Evolutionary conservation across 2,113 vertebrate species (phyloP), one percentile per base, ranked within the genome.

Genomic region (Myrmecophaga tridactyla): DNA sequence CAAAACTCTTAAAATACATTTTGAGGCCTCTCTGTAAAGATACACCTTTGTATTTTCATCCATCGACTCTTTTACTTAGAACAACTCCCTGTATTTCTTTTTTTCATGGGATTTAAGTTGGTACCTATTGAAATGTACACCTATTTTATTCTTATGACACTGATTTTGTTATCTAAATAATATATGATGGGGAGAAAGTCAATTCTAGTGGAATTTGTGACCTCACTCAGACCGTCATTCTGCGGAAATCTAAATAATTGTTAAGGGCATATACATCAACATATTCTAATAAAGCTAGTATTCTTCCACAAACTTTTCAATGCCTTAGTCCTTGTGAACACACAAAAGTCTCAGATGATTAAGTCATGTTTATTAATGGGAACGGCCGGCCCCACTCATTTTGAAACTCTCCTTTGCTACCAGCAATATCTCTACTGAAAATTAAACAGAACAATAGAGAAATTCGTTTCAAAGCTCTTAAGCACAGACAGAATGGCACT

Each of bases 291-390:
- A 51, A 89, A 90, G 77, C 53, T 13, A 81, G 1, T 2, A 29
- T 93, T 76, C 46, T 89, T 85, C 36, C 43, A 58, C 89, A 95
- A 89, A 77, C 3, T 11, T 82, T 43, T 67, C 29, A 41, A 25
- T 21, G 8, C 87, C 23, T 34, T 88, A 25, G 31, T 87, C 46
- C 84, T 80, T 36, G n/a, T 21, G 58, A 60, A 48, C 39, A 67
- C 11, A 41, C 46, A 53, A 73, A 87, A 58, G 9, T 87, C 82
- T 63, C 53, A 39, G 36, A n/a, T 65, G 53, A 89, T 62, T 56
- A 56, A 92, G 51, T 85, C 41, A 48, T 4, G 1, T 60, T n/a
- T 83, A 78, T 63, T 31, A 63, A 56, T 89, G 63, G n/a, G 27
- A 11, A 72, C 17, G 34, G 14, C 41, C n/a, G 53, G 6, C 10